Percentiles rank a stretch among this genome's conserved stretches.
These are phyloP conservation scores for Fregetta grallaria DNA, from an alignment of 2,113 vertebrate species.

Conservation along the genomic window DNA sequence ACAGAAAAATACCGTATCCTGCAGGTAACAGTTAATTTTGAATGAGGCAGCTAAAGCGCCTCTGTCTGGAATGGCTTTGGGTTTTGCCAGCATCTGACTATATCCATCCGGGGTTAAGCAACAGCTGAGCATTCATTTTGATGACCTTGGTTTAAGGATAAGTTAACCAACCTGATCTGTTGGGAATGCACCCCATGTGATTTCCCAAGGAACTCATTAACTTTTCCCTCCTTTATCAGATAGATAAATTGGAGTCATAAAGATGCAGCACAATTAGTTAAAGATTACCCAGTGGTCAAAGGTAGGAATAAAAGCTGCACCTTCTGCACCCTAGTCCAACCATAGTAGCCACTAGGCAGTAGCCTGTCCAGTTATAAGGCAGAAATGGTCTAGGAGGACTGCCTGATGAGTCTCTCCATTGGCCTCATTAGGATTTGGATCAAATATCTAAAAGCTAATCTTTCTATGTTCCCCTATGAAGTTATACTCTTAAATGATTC, in stretches of 20 bases:
- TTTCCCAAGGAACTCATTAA: background rate
- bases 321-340: background rate
- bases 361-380: background rate
- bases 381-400: background rate
- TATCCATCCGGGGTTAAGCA: background rate
- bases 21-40: background rate
- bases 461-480: background rate
- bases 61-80: background rate
- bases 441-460: background rate
- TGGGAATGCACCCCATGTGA: background rate
- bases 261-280: background rate
- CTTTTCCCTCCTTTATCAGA: background rate
- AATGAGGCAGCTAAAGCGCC: background rate
- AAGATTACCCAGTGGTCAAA: background rate
- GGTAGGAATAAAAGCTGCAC: background rate
- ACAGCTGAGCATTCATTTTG: background rate
- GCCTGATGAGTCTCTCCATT: background rate
- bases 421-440: slow-evolving; percentile 31
- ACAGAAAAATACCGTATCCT: background rate
- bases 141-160: background rate
- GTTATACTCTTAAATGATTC: slow-evolving; percentile 4
- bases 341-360: background rate
- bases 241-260: background rate
- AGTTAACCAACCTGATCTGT: background rate
- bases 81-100: background rate